Conservation (phyloP, 2,113 vertebrate genomes). For the Trematomus loennbergii region DNA sequence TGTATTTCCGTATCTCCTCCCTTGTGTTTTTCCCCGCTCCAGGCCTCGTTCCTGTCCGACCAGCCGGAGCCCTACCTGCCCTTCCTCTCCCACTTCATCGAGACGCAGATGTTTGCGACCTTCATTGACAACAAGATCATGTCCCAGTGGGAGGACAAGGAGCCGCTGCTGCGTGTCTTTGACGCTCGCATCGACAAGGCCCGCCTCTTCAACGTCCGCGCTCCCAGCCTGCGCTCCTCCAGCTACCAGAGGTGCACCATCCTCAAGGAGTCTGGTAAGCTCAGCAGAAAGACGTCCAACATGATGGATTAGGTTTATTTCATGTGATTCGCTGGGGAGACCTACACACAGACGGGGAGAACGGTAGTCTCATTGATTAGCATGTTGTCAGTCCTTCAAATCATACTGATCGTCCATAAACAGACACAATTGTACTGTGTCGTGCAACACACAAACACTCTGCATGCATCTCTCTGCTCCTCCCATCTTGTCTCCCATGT, state of each 20-base stretch:
- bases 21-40: neutral
- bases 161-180: conserved; percentile 91
- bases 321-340: neutral
- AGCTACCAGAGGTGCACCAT: conserved; percentile 90
- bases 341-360: neutral
- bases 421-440: neutral
- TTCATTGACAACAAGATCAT: conserved; percentile 97
- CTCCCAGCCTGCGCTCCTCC: conserved; percentile 89
- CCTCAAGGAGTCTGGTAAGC: conserved; percentile 91
- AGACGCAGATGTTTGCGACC: conserved; percentile 97
- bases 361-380: neutral
- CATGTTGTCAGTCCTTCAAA: conserved; percentile 1
- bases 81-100: conserved; percentile 95
- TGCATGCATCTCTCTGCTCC: neutral
- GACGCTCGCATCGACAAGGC: conserved; percentile 91
- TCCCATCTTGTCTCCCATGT: neutral
- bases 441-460: conserved; percentile 8
- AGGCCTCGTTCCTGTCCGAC: conserved; percentile 96
- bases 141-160: conserved; percentile 95
- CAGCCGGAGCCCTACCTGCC: conserved; percentile 94
- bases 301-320: neutral
- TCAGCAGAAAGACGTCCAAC: neutral
- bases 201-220: conserved; percentile 89
- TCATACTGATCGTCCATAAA: neutral
- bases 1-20: neutral